Conservation (phyloP, 2,888 invertebrate genomes). For the Oscheius myriophilus region DNA sequence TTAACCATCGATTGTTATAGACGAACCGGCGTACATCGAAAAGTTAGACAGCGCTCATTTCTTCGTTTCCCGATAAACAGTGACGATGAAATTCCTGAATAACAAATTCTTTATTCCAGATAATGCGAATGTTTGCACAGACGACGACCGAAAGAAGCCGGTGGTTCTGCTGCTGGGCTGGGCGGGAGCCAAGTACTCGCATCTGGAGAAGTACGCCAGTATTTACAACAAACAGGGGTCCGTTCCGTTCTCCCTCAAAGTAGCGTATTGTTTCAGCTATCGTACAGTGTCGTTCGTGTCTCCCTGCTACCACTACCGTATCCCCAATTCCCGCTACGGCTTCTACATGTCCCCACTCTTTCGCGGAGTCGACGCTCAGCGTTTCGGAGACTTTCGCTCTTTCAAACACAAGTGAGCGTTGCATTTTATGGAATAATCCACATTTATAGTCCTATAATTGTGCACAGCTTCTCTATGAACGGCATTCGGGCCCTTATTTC, state of each 20-base stretch:
- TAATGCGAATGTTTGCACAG: background rate
- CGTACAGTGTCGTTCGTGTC: slow-evolving; percentile 41
- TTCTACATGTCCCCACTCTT: slow-evolving; percentile 53
- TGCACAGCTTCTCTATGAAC: slow-evolving; percentile 53
- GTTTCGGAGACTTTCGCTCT: slow-evolving; percentile 43
- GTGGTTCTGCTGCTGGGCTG: slow-evolving; percentile 49
- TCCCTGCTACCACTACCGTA: slow-evolving; percentile 49
- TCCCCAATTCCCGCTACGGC: slow-evolving; percentile 50
- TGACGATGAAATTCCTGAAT: too few relatives aligned
- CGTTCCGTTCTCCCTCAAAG: slow-evolving; percentile 3
- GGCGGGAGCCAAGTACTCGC: slow-evolving; percentile 52
- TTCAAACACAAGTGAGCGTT: slow-evolving; percentile 36
- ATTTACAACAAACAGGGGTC: slow-evolving; percentile 50
- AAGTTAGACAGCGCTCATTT: too few relatives aligned
- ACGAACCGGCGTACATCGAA: too few relatives aligned
- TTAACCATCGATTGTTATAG: too few relatives aligned
- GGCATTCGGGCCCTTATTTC: slow-evolving; percentile 50
- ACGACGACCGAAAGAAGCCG: slow-evolving; percentile 41
- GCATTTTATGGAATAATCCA: background rate
- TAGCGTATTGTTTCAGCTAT: slow-evolving; percentile 35
- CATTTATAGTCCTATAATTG: slow-evolving; percentile 43
- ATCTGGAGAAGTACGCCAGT: slow-evolving; percentile 51
- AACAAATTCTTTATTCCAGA: slow-evolving; percentile 5
- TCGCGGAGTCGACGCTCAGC: slow-evolving; percentile 39
- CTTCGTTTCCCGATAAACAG: too few relatives aligned